Evolutionary conservation across 2,888 invertebrate species (phyloP).

Genomic region (Phaonia tiefii): DNA sequence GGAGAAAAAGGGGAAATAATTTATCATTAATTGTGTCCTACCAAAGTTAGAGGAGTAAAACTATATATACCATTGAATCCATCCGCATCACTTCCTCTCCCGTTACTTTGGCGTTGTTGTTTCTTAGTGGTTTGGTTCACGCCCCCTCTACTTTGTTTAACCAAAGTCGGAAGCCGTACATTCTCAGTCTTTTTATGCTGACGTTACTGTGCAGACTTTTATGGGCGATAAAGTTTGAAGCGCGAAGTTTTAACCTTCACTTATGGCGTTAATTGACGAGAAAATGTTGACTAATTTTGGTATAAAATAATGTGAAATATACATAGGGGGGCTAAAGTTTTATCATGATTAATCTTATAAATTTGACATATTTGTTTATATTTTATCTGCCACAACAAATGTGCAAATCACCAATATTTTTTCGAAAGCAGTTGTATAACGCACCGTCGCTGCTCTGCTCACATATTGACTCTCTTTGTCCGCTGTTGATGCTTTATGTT

Average conservation of each 20-base stretch:
- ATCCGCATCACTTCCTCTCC: not conserved
- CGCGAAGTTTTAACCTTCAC: not conserved
- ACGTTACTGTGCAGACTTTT: not conserved
- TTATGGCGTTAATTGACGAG: no score
- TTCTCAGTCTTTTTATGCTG: not conserved
- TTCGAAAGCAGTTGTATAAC: no score
- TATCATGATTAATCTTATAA: no score
- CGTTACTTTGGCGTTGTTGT: not conserved
- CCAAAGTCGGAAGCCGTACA: not conserved
- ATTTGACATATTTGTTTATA: no score
- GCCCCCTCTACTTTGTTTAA: conserved; percentile 59
- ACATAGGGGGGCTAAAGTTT: no score
- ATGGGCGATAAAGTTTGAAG: not conserved
- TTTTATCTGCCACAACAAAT: no score
- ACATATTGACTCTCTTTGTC: no score
- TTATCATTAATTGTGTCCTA: conserved; percentile 13
- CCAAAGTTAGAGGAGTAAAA: conserved; percentile 21
- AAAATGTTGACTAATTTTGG: not conserved
- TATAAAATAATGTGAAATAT: no score
- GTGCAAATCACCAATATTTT: no score
- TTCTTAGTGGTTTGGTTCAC: conserved; percentile 56
- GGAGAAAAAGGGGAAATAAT: not conserved
- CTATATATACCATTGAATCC: not conserved
- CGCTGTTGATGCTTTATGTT: no score
- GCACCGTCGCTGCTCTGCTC: no score